phyloP scores from a whole-genome alignment of 1,140 invertebrate genomes.

The Drosophila sp. region DNA sequence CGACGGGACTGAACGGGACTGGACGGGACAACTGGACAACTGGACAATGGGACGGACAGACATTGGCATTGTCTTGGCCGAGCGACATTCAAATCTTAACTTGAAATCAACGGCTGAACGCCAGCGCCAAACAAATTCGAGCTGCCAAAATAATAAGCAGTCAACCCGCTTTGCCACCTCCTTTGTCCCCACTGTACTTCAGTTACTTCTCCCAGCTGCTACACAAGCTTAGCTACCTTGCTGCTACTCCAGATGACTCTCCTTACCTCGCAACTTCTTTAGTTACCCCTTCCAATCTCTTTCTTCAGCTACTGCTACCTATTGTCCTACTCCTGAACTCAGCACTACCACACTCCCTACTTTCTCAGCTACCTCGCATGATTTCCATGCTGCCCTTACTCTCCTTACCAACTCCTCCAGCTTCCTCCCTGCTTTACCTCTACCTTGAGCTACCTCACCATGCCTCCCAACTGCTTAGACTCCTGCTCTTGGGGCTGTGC shows the following conservation, averaged over 20 bases:
- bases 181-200: too few relatives aligned
- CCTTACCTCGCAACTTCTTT: too few relatives aligned
- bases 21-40: neutral
- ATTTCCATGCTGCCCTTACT: too few relatives aligned
- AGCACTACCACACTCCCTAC: neutral
- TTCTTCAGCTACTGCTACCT: too few relatives aligned
- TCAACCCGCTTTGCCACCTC: neutral
- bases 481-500: neutral
- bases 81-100: conserved; percentile 84
- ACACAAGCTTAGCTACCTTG: neutral
- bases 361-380: neutral
- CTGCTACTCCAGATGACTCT: too few relatives aligned
- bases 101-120: conserved; percentile 73
- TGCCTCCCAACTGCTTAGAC: too few relatives aligned
- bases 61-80: conserved; percentile 69
- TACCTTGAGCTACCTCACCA: neutral
- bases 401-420: too few relatives aligned
- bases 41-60: conserved; percentile 3
- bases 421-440: too few relatives aligned
- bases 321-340: neutral
- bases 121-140: conserved; percentile 79
- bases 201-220: too few relatives aligned
- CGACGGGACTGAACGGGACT: neutral
- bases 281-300: too few relatives aligned
- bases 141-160: conserved; percentile 81